Conservation (phyloP, 2,797 vertebrate genomes). For the Buphagus erythrorhynchus region DNA sequence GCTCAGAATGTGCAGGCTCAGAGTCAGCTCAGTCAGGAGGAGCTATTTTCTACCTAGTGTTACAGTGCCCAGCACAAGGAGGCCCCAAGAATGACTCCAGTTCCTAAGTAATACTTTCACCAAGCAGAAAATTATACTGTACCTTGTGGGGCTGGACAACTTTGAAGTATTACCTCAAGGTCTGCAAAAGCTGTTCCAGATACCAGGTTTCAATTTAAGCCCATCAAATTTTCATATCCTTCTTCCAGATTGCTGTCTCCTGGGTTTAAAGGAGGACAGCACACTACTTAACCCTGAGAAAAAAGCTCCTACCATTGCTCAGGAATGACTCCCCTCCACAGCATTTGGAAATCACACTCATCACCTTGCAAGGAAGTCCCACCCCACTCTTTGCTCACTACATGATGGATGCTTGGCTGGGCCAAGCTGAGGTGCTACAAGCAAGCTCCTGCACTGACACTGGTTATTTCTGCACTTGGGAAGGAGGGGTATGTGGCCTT, state of each 20-base stretch:
- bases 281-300: background rate
- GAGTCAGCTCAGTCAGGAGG: background rate
- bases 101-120: background rate
- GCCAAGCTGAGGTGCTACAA: background rate
- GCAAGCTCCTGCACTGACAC: fast-evolving
- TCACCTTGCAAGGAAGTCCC: background rate
- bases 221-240: conserved; percentile 29
- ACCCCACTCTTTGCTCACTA: background rate
- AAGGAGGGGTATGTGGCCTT: background rate
- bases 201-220: background rate
- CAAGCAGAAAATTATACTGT: background rate
- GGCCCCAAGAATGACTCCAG: background rate
- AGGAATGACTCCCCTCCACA: fast-evolving
- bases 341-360: background rate
- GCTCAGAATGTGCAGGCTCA: background rate
- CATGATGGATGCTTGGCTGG: background rate
- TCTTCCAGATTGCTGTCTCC: background rate
- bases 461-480: background rate
- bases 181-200: conserved; percentile 31
- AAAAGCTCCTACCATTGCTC: background rate
- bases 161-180: background rate
- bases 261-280: background rate
- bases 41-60: background rate
- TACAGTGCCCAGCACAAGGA: background rate
- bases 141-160: conserved; percentile 1